Conservation (phyloP, 1,140 invertebrate genomes). For the Penaeus vannamei region DNA sequence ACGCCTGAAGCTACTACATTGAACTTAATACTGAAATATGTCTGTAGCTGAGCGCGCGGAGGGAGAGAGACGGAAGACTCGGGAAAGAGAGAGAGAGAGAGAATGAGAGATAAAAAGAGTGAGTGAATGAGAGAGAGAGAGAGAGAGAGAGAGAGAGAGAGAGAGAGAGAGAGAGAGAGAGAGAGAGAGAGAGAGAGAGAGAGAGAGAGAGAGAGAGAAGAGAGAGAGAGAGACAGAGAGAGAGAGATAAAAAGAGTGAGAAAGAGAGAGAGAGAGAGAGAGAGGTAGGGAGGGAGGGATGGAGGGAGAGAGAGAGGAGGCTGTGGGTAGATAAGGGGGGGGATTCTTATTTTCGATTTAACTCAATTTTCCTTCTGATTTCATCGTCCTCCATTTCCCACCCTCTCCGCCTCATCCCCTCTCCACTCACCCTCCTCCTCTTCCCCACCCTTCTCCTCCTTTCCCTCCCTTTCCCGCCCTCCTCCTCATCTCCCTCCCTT, state of each 20-base stretch:
- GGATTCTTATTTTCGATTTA: background rate
- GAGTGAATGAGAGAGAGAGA: background rate
- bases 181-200: background rate
- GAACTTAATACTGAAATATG: conserved; percentile 47
- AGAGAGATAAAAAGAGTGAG: background rate
- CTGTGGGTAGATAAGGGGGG: too few species aligned
- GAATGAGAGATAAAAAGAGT: background rate
- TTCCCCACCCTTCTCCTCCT: background rate
- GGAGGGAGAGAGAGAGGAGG: background rate
- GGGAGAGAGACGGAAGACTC: background rate
- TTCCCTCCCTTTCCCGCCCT: too few species aligned
- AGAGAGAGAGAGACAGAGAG: background rate
- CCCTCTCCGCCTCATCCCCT: background rate
- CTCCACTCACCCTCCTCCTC: background rate
- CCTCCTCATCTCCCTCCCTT: background rate
- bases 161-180: background rate
- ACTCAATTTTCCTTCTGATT: background rate
- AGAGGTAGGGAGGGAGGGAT: too few species aligned
- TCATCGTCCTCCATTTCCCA: conserved; percentile 7
- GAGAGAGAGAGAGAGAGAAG: too few species aligned
- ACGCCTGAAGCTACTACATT: conserved; percentile 43
- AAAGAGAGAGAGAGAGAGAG: background rate
- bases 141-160: background rate
- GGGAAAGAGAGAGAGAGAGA: background rate
- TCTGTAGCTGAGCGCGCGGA: background rate